These are phyloP conservation scores for Aphis craccivora DNA, from an alignment of 1,140 invertebrate genomes.

Conservation along the genomic window DNA sequence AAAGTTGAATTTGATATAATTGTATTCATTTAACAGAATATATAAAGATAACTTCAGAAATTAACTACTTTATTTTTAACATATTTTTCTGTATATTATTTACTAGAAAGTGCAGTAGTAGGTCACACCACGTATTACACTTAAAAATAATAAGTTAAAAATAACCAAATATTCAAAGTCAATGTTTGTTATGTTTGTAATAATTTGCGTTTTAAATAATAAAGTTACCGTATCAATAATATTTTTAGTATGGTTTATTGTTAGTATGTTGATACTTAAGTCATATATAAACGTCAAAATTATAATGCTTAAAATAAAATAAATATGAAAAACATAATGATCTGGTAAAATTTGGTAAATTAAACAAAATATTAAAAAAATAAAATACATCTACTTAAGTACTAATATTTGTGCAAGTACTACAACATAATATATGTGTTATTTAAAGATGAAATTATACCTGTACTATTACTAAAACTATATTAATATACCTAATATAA, in stretches of 20 bases:
- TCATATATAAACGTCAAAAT: too few species aligned
- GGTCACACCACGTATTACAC: neutral
- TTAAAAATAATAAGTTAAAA: neutral
- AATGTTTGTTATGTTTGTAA: neutral
- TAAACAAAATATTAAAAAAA: neutral
- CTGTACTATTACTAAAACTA: neutral
- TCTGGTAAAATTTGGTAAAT: too few species aligned
- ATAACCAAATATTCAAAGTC: neutral
- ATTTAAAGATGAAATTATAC: neutral
- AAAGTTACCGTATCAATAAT: too few species aligned
- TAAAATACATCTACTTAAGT: neutral
- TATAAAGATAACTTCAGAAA: neutral
- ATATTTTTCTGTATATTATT: neutral
- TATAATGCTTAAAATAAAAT: too few species aligned
- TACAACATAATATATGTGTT: neutral
- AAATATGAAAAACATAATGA: too few species aligned
- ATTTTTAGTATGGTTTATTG: too few species aligned
- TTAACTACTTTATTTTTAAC: neutral
- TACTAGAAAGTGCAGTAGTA: neutral
- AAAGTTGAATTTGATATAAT: too few species aligned
- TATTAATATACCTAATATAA: neutral
- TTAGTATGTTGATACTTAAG: too few species aligned
- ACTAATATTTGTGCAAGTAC: neutral
- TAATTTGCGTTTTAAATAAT: too few species aligned
- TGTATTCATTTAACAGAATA: too few species aligned